Conservation (phyloP, 2,797 vertebrate species). For the Enteromius anoplus region DNA sequence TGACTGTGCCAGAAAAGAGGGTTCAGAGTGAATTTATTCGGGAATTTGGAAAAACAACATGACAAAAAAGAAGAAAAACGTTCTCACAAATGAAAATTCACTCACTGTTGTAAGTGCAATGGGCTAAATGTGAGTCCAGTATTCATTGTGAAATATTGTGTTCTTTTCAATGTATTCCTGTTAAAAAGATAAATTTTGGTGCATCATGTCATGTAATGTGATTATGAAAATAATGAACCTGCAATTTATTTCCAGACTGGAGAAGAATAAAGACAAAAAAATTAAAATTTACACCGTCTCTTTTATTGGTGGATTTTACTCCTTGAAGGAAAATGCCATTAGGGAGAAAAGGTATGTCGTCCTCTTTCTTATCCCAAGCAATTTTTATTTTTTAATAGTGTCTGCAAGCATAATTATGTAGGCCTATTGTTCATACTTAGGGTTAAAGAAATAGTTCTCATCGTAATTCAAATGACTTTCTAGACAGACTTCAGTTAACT, state of each 20-base stretch:
- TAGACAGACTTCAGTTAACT: neutral
- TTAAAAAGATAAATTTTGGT: constrained; percentile 92
- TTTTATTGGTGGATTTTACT: neutral
- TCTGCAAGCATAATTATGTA: neutral
- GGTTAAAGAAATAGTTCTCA: neutral
- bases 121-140: constrained; percentile 89
- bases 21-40: constrained; percentile 57
- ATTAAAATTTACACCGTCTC: constrained; percentile 55
- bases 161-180: constrained; percentile 95
- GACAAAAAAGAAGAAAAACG: constrained; percentile 64
- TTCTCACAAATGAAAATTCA: constrained; percentile 68
- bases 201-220: constrained; percentile 97
- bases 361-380: neutral
- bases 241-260: constrained; percentile 91
- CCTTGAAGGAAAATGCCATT: neutral
- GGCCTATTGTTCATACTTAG: neutral
- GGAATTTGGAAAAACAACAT: constrained; percentile 45
- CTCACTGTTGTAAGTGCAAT: constrained; percentile 93
- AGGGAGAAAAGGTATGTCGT: neutral
- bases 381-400: neutral
- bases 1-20: constrained; percentile 65
- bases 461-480: too few species aligned
- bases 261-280: constrained; percentile 89
- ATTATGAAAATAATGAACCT: constrained; percentile 90
- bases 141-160: constrained; percentile 95